Base-by-base conservation (phyloP, 2,113 vertebrate species). In the Naja naja region DNA sequence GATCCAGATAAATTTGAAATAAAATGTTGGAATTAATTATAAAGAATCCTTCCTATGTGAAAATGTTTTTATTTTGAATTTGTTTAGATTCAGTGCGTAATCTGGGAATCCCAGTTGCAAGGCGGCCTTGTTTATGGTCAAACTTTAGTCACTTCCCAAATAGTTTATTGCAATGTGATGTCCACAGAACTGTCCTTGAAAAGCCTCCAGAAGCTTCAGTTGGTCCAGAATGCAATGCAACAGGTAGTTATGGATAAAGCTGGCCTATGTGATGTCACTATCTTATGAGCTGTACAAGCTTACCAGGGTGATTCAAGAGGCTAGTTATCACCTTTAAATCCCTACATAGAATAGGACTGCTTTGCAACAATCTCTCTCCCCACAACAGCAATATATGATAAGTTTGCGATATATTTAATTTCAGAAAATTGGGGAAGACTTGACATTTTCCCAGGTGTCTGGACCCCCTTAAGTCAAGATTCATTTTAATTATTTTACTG, bases 401-500 rank as follows among this genome's bases (percentile, higher is more conserved):
- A 27, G 10, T 64, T 64, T 64, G 60, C 1, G 0, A 64, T 30
- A 64, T 64, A 30, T 10, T 64, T 30, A 64, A 30, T 64, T 30
- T 12, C 30, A 64, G 60, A 64, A 64, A 64, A 30, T 11, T 64
- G 60, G 60, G 60, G 11, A 64, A 64, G 27, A 12, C 27, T 3
- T 64, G 60, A 64, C 60, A 30, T 64, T 64, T 30, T 4, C 27
- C 60, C 9, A 64, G 60, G 27, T 12, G 11, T 64, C 11, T 64
- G 27, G 60, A 30, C 11, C 60, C 25, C 56, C 10, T 64, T 64
- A 10, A 64, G 27, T 64, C 60, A 30, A 64, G 60, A 30, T 64
- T 64, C 1, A 30, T 30, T 64, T 64, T 64, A 64, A 64, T 64
- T 64, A 64, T 64, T 64, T 64, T 94, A 81, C 94, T 96, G 92